Evolutionary conservation across 2,888 invertebrate species (phyloP), one percentile per base, ranked within the genome.

Genomic region (Agrochola circellaris): DNA sequence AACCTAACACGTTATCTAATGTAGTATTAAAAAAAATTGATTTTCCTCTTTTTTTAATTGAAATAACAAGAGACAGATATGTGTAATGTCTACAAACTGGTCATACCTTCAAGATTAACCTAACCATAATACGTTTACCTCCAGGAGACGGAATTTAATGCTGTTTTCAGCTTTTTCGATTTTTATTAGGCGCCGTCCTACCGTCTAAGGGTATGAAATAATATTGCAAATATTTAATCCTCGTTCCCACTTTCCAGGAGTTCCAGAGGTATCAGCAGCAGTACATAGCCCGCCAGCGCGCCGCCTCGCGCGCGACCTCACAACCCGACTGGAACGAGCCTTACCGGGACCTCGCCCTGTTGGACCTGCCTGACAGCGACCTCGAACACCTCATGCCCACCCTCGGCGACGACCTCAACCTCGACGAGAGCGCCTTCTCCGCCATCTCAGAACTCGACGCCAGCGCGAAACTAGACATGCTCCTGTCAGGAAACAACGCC

Each of bases 321-420:
- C 89, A 94, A 89, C 91, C 95, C n/a, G 93, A 97, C 93, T 95
- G 97, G 97, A 94, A 94, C 94, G 96, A 96, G 87, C 95, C 96
- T 0, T 96, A 96, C 93, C 95, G 95, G 93, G 96, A 96, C 93
- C 89, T 96, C 20, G 90, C 94, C 17, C 91, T 97, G n/a, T 93
- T 95, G 2, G 97, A 96, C 79, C 91, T 96, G 56, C 95, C 96
- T 3, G 97, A 96, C 89, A 93, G 95, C 79, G 98, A 98, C 92
- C 95, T 98, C 75, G 98, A 98, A 89, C 97, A 97, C 88, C 94
- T 98, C 87, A 94, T 98, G 91, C 97, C 97, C 26, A 97, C 97
- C 54, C 93, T 97, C 30, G 97, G 97, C 82, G 97, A 97, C 67
- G 96, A 97, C 87, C 97, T 98, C 89, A 95, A 98, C 85, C 92